Base-by-base conservation (phyloP, 2,113 vertebrate genomes). In the Chamaea fasciata region DNA sequence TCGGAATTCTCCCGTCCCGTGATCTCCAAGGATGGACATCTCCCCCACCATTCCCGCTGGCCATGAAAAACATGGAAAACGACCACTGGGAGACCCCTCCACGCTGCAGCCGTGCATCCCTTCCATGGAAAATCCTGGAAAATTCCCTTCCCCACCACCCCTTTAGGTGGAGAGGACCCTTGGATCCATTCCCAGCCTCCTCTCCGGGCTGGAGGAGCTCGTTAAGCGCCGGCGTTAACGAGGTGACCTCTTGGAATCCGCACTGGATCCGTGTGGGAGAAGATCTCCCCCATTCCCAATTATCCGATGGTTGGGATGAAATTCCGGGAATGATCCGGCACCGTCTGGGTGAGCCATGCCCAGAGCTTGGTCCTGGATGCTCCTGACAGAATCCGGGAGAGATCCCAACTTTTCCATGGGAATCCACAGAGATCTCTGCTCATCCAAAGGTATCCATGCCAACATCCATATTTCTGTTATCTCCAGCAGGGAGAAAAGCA, bases 51-150 rank as follows among this genome's bases (percentile, higher is more conserved):
- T 20, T 30, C 44, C 8, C 8, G 31, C n/a, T 13, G 42, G 31
- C 30, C 17, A 17, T 44, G 42, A 20, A 73, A 77, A 69, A 6
- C 44, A 26, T 44, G 71, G 63, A 19, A 44, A 18, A 52, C 0
- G 6, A 10, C 22, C 20, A 4, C 22, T 3, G 0, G 7, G 30
- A 68, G 65, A 42, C 10, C 44, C 46, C 16, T 55, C 35, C 41
- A 0, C 0, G 11, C 7, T 4, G 15, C 35, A 27, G n/a, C 62
- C 7, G 1, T 9, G 41, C 30, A 2, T 57, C 3, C 0, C 10
- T 31, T 64, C 64, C 59, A 8, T 0, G 35, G 52, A 62, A 75
- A 52, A 80, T 19, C 18, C 22, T 4, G 6, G 3, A n/a, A n/a
- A n/a, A n/a, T 67, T 57, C 13, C 26, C 31, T 23, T 35, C 42